These are phyloP conservation scores for Anser brachyrhynchus DNA, from an alignment of 2,113 vertebrate species.

Conservation along the genomic window DNA sequence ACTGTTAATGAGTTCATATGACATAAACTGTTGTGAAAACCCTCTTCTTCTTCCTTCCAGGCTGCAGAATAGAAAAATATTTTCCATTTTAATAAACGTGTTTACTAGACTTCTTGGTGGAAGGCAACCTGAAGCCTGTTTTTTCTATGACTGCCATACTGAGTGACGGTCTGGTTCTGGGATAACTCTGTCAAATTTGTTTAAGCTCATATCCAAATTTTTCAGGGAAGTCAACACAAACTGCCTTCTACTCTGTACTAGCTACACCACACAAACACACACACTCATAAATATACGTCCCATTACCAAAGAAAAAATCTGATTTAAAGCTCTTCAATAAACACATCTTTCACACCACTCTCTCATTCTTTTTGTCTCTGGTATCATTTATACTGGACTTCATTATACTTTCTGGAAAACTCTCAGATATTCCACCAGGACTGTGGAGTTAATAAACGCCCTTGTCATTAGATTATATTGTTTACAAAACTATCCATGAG, in stretches of 20 bases:
- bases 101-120: not conserved
- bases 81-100: not conserved
- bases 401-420: not conserved
- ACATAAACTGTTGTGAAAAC: not conserved
- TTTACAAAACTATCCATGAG: conserved; percentile 3
- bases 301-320: not conserved
- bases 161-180: not conserved
- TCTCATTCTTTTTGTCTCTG: not conserved
- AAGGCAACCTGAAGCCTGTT: not conserved
- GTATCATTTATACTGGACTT: not conserved
- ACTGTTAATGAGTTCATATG: not conserved
- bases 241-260: not conserved
- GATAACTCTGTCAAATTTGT: not conserved
- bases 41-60: not conserved
- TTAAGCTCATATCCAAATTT: not conserved
- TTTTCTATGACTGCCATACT: not conserved
- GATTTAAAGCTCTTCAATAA: not conserved
- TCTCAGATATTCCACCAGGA: conserved; percentile 25
- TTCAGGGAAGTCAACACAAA: not conserved
- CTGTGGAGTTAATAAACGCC: conserved; percentile 30
- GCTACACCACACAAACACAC: not conserved
- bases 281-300: not conserved
- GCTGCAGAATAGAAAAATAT: not conserved
- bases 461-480: not conserved
- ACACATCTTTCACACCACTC: not conserved